Evolutionary conservation across 2,888 invertebrate species (phyloP).

Genomic region (Acanthosepion lycidas): DNA sequence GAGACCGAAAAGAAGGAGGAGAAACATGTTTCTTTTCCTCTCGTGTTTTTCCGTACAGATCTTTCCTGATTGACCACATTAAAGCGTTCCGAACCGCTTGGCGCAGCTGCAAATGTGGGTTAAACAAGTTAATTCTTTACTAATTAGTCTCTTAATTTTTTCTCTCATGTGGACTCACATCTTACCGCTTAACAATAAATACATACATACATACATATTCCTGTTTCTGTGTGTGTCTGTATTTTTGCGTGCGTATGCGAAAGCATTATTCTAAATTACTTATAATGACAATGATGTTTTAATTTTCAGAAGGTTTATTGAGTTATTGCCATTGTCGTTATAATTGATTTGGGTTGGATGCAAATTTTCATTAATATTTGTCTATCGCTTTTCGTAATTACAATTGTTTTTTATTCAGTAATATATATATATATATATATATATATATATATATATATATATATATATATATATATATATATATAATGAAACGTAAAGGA

Average conservation of each 20-base stretch:
- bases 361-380: neutral
- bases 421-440: neutral
- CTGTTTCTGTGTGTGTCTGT: too few species aligned
- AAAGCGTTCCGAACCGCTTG: neutral
- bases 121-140: neutral
- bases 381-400: neutral
- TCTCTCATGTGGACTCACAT: neutral
- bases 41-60: neutral
- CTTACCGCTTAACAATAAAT: neutral
- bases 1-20: too few species aligned
- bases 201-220: neutral
- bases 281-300: neutral
- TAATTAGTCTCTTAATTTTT: neutral
- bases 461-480: neutral
- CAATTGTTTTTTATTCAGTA: neutral
- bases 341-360: neutral
- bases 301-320: neutral
- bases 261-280: too few species aligned
- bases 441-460: neutral
- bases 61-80: neutral
- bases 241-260: too few species aligned
- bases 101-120: conserved; percentile 15
- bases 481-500: neutral
- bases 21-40: neutral
- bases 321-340: neutral